Evolutionary conservation across 2,888 invertebrate genomes (phyloP), one percentile per base, ranked within the genome.

Genomic region (Aporophyla lueneburgensis): DNA sequence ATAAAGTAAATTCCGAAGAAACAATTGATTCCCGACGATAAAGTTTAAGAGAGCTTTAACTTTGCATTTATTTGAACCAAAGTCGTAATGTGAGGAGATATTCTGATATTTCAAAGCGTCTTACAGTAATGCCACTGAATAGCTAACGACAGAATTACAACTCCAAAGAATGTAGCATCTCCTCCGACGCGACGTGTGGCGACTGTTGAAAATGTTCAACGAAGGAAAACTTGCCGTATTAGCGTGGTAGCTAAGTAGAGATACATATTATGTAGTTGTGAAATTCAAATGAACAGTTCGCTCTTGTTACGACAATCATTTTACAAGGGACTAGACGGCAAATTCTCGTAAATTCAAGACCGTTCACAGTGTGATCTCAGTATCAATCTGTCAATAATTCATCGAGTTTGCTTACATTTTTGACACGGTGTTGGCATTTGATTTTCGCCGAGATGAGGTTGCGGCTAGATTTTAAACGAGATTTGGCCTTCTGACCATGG

Each of bases 11-110:
- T 72, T 72, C 33, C 51, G 10, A 56, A 58, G 63, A 69, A 81
- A 71, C 78, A 74, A 84, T 84, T 71, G 80, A 70, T 70, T 67
- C 62, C 61, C 16, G 40, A 16, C 74, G 33, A 78, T 84, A 81
- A 84, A 73, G 72, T 74, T 78, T 85, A 66, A 85, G 74, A 62
- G 74, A 66, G 82, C 68, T 76, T 81, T 85, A 74, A 81, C 72
- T 85, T 84, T 71, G 51, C 75, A 71, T 85, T 76, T 81, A 78
- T 78, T 74, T 58, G 61, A 78, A 78, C 51, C 61, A 21, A 27
- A 56, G 14, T 73, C 80, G 76, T 79, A 80, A 84, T 70, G 67
- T 63, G 70, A 70, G 71, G 49, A 72, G 76, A 83, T 84, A 76
- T 84, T 72, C 67, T 63, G 58, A 75, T 71, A 81, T 81, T 75